Evolutionary conservation across 2,888 invertebrate genomes (phyloP).

Genomic region (Myopa testacea): DNA sequence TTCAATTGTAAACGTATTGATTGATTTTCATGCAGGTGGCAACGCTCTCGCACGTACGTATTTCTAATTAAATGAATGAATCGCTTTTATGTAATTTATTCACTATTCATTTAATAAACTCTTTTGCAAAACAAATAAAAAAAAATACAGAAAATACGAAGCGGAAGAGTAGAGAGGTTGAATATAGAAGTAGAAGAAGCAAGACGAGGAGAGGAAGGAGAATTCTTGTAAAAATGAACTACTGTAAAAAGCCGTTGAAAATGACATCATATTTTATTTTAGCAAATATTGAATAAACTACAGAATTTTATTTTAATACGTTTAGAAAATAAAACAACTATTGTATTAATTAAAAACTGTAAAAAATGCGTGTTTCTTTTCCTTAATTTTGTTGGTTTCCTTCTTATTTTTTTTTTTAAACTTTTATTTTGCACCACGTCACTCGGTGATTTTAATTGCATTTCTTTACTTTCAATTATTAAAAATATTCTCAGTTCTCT

Average conservation of each 20-base stretch:
- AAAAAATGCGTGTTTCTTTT: background rate
- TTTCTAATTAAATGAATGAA: constrained; percentile 24
- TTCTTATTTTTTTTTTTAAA: no score
- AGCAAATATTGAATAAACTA: constrained; percentile 25
- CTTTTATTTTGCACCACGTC: no score
- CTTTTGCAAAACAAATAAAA: background rate
- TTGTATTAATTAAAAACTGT: background rate
- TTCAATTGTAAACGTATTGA: background rate
- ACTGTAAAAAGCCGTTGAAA: background rate
- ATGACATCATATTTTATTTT: constrained; percentile 17
- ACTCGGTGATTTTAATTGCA: no score
- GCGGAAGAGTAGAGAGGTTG: background rate
- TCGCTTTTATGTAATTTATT: constrained; percentile 22
- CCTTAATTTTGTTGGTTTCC: no score
- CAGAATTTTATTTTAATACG: background rate
- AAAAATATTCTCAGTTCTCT: no score
- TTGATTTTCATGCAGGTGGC: constrained; percentile 20
- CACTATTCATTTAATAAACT: background rate
- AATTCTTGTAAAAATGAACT: background rate
- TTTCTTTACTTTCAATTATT: no score
- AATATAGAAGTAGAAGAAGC: no score
- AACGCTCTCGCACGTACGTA: constrained; percentile 36
- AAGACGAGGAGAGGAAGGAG: no score
- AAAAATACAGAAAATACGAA: background rate
- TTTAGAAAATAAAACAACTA: background rate